phyloP scores from a whole-genome alignment of 2,797 vertebrate genomes.

The Staurois parvus region DNA sequence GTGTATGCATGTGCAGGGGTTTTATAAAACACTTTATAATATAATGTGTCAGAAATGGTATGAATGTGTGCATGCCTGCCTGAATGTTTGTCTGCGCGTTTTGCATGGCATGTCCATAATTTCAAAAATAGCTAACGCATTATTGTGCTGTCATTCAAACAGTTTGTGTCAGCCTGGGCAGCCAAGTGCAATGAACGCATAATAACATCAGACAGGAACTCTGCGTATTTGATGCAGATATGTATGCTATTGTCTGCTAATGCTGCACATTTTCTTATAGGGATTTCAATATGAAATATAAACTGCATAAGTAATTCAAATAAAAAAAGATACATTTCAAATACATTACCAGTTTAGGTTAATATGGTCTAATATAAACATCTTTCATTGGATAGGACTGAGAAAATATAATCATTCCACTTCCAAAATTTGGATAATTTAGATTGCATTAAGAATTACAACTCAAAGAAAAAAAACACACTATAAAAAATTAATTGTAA shows the following conservation, averaged over 20 bases:
- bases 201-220: background rate
- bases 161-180: slow-evolving; percentile 1
- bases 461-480: too few relatives aligned
- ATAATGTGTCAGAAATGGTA: background rate
- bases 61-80: background rate
- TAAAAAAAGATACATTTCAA: background rate
- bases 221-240: slow-evolving; percentile 8
- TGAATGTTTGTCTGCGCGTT: background rate
- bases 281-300: background rate
- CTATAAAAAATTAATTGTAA: too few relatives aligned
- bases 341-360: background rate
- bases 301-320: background rate
- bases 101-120: background rate
- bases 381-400: too few relatives aligned
- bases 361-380: background rate
- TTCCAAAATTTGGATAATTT: too few relatives aligned
- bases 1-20: background rate
- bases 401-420: too few relatives aligned
- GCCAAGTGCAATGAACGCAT: background rate
- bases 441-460: too few relatives aligned
- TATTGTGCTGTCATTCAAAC: slow-evolving; percentile 1
- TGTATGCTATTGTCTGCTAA: background rate
- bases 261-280: background rate
- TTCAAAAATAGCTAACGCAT: background rate
- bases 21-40: background rate